phyloP scores from a whole-genome alignment of 2,797 vertebrate genomes.

The Mus spretus region DNA sequence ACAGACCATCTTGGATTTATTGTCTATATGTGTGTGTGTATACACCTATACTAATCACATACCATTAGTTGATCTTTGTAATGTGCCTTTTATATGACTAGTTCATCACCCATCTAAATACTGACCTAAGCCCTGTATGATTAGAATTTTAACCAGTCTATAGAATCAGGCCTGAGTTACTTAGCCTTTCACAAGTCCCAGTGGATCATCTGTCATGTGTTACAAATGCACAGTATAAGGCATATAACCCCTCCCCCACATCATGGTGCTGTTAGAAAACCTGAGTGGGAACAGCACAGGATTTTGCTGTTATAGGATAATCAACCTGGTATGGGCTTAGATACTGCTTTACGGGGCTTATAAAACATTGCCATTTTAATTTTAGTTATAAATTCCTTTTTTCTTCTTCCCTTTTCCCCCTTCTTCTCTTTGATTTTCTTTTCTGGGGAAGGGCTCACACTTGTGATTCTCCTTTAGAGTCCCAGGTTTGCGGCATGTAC shows the following conservation, averaged over 20 bases:
- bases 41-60: conserved; percentile 2
- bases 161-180: conserved; percentile 47
- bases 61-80: conserved; percentile 42
- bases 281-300: conserved; percentile 17
- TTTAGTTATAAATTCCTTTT: conserved; percentile 61
- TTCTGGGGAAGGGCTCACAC: neutral
- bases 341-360: conserved; percentile 47
- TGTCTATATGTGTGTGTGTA: conserved; percentile 8
- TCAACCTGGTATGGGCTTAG: conserved; percentile 59
- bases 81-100: conserved; percentile 48
- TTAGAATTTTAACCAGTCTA: conserved; percentile 53
- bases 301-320: conserved; percentile 54
- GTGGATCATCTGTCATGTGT: conserved; percentile 24
- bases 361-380: conserved; percentile 58
- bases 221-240: conserved; percentile 21
- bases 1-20: conserved; percentile 36
- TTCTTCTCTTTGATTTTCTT: neutral
- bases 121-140: conserved; percentile 31
- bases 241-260: neutral
- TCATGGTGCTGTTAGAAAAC: conserved; percentile 21
- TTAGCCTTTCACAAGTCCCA: conserved; percentile 55
- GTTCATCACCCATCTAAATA: conserved; percentile 57
- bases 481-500: neutral
- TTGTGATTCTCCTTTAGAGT: neutral
- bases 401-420: neutral